These are phyloP conservation scores for Morone saxatilis DNA, from an alignment of 2,113 vertebrate genomes.

Conservation along the genomic window DNA sequence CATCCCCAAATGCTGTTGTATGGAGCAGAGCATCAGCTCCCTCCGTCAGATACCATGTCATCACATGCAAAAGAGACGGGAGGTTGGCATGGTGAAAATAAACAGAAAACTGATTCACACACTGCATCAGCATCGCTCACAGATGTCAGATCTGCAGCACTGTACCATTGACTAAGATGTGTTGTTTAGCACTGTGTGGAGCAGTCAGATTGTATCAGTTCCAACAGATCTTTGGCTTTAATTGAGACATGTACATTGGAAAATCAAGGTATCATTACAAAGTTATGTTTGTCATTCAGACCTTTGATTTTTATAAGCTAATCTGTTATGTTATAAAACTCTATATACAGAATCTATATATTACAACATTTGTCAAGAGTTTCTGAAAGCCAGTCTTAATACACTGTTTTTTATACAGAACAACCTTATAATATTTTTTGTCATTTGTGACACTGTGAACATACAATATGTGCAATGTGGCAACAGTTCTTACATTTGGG, in stretches of 20 bases:
- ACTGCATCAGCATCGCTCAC: not conserved
- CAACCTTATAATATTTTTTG: not conserved
- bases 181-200: not conserved
- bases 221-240: not conserved
- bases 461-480: not conserved
- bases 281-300: not conserved
- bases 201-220: not conserved
- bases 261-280: not conserved
- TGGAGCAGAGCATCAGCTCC: constrained; percentile 22
- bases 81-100: not conserved
- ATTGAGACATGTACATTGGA: not conserved
- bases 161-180: not conserved
- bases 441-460: not conserved
- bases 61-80: constrained; percentile 31
- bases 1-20: constrained; percentile 30
- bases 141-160: constrained; percentile 16
- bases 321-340: not conserved
- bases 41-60: constrained; percentile 39
- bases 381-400: not conserved
- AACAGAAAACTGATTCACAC: constrained; percentile 22
- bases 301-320: not conserved
- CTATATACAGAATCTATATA: not conserved
- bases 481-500: not conserved
- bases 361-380: not conserved
- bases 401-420: no score